These are phyloP conservation scores for Cryptophagus acutangulus DNA, from an alignment of 2,888 invertebrate species.

Conservation along the genomic window DNA sequence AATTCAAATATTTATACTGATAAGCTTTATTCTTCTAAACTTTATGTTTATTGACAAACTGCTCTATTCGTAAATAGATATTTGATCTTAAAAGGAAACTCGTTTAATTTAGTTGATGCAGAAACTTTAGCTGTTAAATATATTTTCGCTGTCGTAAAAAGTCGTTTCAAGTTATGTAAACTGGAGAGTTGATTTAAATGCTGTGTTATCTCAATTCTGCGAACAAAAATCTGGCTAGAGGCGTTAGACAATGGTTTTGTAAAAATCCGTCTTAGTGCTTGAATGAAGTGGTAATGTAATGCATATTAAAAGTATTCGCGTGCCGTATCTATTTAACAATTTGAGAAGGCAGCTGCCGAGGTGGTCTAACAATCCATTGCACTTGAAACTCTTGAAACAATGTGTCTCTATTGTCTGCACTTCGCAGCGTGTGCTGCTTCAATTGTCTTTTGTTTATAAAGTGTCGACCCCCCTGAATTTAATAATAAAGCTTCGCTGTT, in stretches of 20 bases:
- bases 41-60: too few relatives aligned
- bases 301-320: slow-evolving; percentile 31
- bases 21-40: too few relatives aligned
- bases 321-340: slow-evolving; percentile 36
- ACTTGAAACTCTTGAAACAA: slow-evolving; percentile 21
- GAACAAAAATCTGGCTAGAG: slow-evolving; percentile 9
- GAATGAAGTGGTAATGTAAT: too few relatives aligned
- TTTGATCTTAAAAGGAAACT: too few relatives aligned
- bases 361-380: slow-evolving; percentile 30
- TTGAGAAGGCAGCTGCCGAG: slow-evolving; percentile 32
- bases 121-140: too few relatives aligned
- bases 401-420: slow-evolving; percentile 23
- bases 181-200: too few relatives aligned
- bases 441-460: slow-evolving; percentile 21
- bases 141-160: too few relatives aligned
- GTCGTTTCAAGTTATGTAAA: too few relatives aligned
- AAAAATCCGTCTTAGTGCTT: slow-evolving; percentile 20
- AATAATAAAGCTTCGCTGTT: too few relatives aligned
- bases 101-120: too few relatives aligned
- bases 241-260: slow-evolving; percentile 11
- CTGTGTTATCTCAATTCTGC: slow-evolving; percentile 11
- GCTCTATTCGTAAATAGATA: too few relatives aligned
- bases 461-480: slow-evolving; percentile 20
- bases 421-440: slow-evolving; percentile 20
- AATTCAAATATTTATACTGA: slow-evolving; percentile 27